phyloP scores from a whole-genome alignment of 35 echinoderm and acorn worm species.

The Ophioderma brevispina region DNA sequence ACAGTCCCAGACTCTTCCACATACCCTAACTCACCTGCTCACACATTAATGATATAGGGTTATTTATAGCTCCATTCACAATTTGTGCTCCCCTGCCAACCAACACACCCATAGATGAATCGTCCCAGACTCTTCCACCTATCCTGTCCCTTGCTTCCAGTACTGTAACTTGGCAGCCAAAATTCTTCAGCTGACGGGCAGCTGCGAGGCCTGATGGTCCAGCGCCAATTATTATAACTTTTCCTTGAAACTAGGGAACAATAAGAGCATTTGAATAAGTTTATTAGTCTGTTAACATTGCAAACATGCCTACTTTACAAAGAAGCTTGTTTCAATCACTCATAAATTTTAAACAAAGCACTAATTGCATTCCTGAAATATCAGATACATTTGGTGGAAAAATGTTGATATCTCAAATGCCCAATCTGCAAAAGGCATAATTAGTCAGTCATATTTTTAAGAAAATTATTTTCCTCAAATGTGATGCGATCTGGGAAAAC shows the following conservation, averaged over 20 bases:
- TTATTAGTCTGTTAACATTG: too few relatives aligned
- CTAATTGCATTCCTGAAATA: too few relatives aligned
- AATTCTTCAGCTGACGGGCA: conserved; percentile 75
- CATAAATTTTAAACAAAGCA: too few relatives aligned
- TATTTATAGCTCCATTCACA: conserved; percentile 94
- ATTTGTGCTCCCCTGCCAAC: conserved; percentile 95
- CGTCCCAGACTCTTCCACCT: conserved; percentile 95
- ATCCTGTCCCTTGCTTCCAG: conserved; percentile 84
- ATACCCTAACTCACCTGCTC: conserved; percentile 85
- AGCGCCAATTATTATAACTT: conserved; percentile 79
- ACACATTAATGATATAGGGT: conserved; percentile 97
- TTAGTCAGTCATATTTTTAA: too few relatives aligned
- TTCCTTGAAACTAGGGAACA: conserved; percentile 30
- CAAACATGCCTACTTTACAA: too few relatives aligned
- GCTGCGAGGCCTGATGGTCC: conserved; percentile 87
- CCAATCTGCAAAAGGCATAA: too few relatives aligned
- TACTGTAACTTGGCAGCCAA: conserved; percentile 71
- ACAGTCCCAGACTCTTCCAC: conserved; percentile 88
- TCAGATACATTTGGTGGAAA: too few relatives aligned
- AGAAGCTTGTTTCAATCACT: too few relatives aligned
- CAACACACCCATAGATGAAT: conserved; percentile 29
- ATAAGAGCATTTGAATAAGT: too few relatives aligned
- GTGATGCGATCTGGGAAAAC: too few relatives aligned
- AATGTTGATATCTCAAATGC: too few relatives aligned
- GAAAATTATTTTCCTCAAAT: too few relatives aligned